These are phyloP conservation scores for Microlaimidae sp. DNA, from an alignment of 2,888 invertebrate genomes.

Conservation along the genomic window DNA sequence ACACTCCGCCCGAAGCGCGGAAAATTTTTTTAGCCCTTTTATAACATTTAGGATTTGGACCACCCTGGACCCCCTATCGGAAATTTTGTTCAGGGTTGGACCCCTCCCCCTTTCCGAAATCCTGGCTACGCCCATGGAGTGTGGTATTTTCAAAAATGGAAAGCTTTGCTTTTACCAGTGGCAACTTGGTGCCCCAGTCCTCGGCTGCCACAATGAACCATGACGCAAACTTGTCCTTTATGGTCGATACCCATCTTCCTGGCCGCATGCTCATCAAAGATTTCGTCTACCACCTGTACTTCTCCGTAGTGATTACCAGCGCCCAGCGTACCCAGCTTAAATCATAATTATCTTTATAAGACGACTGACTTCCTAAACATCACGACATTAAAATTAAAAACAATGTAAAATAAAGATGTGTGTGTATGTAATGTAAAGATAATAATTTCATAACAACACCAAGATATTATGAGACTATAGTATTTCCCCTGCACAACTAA, in stretches of 20 bases:
- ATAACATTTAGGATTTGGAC: too few species aligned
- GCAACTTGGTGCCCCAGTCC: conserved; percentile 91
- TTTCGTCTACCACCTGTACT: conserved; percentile 96
- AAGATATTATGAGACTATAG: too few species aligned
- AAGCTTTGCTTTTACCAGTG: conserved; percentile 36
- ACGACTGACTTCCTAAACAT: neutral
- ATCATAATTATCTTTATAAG: conserved; percentile 17
- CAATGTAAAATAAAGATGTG: neutral
- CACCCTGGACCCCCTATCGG: too few species aligned
- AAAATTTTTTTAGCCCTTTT: too few species aligned
- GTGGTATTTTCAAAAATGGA: too few species aligned
- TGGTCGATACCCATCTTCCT: conserved; percentile 95
- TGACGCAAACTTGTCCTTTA: conserved; percentile 60
- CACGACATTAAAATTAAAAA: too few species aligned
- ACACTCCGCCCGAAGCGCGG: too few species aligned
- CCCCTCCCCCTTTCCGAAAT: too few species aligned
- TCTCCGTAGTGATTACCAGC: conserved; percentile 97
- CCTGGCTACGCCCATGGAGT: too few species aligned
- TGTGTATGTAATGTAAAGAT: neutral
- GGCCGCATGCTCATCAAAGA: conserved; percentile 87
- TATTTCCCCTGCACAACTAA: too few species aligned
- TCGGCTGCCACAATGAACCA: conserved; percentile 97
- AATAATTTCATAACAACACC: too few species aligned
- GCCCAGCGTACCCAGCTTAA: conserved; percentile 63
- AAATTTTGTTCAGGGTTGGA: too few species aligned